Conservation (phyloP, 2,888 invertebrate species). For the Mayetiola destructor region DNA sequence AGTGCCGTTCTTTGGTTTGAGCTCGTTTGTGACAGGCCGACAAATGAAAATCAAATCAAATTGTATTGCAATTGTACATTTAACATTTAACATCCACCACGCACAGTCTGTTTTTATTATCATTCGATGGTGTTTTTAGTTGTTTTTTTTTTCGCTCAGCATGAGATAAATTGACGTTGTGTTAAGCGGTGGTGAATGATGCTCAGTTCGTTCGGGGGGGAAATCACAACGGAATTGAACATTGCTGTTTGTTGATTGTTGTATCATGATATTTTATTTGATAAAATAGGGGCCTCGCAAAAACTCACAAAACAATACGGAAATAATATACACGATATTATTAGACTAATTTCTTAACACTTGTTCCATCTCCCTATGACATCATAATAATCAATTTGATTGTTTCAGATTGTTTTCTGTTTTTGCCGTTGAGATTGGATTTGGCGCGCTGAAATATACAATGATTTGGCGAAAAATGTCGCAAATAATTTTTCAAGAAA, state of each 20-base stretch:
- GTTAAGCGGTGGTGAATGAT: constrained; percentile 3
- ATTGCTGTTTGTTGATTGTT: too few species aligned
- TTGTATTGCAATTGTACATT: not conserved
- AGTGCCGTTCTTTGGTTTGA: too few species aligned
- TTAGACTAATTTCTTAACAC: constrained; percentile 10
- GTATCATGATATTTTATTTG: too few species aligned
- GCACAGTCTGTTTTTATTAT: too few species aligned
- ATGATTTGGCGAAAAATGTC: too few species aligned
- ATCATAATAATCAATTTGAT: constrained; percentile 9
- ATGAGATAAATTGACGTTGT: not conserved
- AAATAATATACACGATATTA: not conserved
- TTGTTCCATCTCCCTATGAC: constrained; percentile 7
- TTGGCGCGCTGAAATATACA: too few species aligned
- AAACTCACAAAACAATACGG: constrained; percentile 1
- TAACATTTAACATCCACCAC: not conserved
- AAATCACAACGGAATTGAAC: too few species aligned
- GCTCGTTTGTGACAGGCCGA: not conserved
- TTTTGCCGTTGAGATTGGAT: too few species aligned
- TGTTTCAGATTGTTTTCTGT: too few species aligned
- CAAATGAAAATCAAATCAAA: constrained; percentile 9
- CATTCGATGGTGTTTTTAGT: not conserved
- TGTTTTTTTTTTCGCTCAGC: not conserved
- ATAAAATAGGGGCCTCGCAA: too few species aligned
- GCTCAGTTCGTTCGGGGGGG: too few species aligned
- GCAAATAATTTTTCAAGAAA: too few species aligned